Percentiles rank a stretch among this genome's conserved stretches.
Conservation (phyloP, 2,888 invertebrate genomes). For the Lasioglossum marginatum region DNA sequence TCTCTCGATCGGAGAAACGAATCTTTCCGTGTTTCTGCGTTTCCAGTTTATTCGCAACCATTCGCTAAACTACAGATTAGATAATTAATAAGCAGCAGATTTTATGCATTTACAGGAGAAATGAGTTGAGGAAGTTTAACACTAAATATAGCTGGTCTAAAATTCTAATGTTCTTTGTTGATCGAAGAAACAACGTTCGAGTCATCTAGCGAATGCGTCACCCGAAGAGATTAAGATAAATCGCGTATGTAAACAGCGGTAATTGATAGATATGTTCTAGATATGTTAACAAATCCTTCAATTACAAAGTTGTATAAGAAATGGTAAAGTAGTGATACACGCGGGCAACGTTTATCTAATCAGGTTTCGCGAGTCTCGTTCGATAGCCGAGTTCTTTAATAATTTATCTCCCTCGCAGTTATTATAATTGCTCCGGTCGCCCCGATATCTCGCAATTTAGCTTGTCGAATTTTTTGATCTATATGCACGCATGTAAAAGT, state of each 20-base stretch:
- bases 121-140: background rate
- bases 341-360: background rate
- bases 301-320: background rate
- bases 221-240: background rate
- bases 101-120: background rate
- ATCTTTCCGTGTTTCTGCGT: background rate
- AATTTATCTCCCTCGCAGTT: background rate
- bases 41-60: background rate
- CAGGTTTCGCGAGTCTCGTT: background rate
- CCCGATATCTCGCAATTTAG: background rate
- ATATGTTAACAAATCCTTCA: background rate
- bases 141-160: background rate
- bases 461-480: background rate
- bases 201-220: background rate
- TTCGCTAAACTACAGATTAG: background rate
- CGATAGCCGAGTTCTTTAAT: background rate
- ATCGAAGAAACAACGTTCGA: background rate
- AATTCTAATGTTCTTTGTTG: background rate
- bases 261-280: slow-evolving; percentile 6
- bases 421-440: background rate
- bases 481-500: slow-evolving; percentile 34
- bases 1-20: background rate
- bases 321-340: background rate
- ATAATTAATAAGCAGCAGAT: background rate
- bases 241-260: background rate